Conservation (phyloP, 2,113 vertebrate species). For the Hemibagrus wyckioides region DNA sequence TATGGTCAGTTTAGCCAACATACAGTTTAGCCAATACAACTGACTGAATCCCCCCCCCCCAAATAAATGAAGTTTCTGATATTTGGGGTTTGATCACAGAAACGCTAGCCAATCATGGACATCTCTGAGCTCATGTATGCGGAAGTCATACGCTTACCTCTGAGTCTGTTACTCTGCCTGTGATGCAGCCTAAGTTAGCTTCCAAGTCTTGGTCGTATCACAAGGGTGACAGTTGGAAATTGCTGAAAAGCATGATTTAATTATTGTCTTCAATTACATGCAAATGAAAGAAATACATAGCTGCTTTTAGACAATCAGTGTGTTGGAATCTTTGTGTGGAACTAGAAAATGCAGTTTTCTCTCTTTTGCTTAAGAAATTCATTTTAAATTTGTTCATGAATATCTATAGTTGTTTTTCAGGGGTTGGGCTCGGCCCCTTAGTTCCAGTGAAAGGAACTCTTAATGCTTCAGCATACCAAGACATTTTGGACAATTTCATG, state of each 20-base stretch:
- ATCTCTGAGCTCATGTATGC: neutral
- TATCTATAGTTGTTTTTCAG: too few relatives aligned
- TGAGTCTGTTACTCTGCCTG: neutral
- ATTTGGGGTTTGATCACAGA: too few relatives aligned
- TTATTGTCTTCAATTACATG: too few relatives aligned
- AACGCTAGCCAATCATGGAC: too few relatives aligned
- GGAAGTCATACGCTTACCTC: neutral
- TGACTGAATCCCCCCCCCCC: neutral
- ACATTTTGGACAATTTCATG: too few relatives aligned
- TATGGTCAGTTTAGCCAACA: neutral
- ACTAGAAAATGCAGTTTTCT: neutral
- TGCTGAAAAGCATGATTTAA: too few relatives aligned
- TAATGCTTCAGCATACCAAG: too few relatives aligned
- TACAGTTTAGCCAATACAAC: too few relatives aligned
- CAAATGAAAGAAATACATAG: neutral
- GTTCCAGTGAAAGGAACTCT: too few relatives aligned
- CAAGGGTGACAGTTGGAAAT: neutral
- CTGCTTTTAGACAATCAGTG: neutral
- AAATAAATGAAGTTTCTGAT: too few relatives aligned
- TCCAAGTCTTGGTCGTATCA: neutral
- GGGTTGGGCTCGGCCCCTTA: too few relatives aligned
- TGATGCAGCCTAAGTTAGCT: neutral
- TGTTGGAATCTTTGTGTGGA: neutral
- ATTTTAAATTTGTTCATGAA: too few relatives aligned
- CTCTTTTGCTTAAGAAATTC: neutral